These are phyloP conservation scores for Pocillopora meandrina DNA, from an alignment of 92 coral and sea anemone species.

Conservation along the genomic window DNA sequence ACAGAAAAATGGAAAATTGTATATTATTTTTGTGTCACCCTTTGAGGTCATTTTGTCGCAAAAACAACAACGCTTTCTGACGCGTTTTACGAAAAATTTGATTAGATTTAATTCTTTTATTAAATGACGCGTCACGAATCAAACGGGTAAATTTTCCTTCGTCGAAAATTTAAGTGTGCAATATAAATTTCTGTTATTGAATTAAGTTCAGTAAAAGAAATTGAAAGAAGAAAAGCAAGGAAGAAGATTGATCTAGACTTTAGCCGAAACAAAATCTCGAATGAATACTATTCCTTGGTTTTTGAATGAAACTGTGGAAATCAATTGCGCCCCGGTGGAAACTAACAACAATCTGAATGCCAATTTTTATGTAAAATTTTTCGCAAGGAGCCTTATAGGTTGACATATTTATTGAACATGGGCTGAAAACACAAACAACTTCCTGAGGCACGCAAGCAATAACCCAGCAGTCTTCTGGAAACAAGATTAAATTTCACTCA, in stretches of 20 bases:
- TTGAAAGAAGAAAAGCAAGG: background rate
- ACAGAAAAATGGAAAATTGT: background rate
- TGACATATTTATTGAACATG: background rate
- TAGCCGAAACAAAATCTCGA: too few relatives aligned
- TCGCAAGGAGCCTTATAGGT: background rate
- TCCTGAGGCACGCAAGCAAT: background rate
- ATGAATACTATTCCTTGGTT: too few relatives aligned
- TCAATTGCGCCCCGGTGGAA: too few relatives aligned
- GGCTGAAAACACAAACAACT: background rate
- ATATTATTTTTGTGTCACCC: background rate
- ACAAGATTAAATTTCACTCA: background rate
- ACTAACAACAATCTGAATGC: background rate
- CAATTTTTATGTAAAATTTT: background rate
- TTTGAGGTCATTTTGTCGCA: background rate
- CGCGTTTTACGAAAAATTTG: too few relatives aligned
- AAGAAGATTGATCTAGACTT: background rate
- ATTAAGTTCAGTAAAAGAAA: background rate
- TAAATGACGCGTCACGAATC: background rate
- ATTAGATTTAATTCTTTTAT: too few relatives aligned
- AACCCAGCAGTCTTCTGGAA: background rate
- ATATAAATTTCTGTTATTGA: background rate
- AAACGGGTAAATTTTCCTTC: background rate
- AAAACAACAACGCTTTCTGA: background rate
- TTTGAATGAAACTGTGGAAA: too few relatives aligned
- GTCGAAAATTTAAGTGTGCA: background rate